These are phyloP conservation scores for Eudemis profundana DNA, from an alignment of 2,888 invertebrate species.

Conservation along the genomic window DNA sequence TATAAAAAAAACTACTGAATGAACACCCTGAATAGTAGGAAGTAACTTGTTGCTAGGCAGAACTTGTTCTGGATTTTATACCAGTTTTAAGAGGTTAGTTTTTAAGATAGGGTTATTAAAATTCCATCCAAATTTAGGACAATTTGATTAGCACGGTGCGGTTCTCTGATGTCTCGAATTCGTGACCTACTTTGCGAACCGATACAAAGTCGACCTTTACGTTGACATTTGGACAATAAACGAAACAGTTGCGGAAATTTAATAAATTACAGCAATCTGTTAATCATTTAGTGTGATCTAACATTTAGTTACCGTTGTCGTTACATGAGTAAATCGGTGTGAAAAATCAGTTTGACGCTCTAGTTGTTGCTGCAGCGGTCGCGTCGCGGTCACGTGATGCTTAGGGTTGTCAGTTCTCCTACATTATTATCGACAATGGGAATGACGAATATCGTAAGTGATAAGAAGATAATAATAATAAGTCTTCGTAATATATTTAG, in stretches of 20 bases:
- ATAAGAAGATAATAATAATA: too few species aligned
- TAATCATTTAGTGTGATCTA: constrained; percentile 42
- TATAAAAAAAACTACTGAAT: constrained; percentile 43
- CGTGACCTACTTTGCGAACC: constrained; percentile 30
- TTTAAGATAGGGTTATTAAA: constrained; percentile 12
- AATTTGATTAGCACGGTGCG: constrained; percentile 10
- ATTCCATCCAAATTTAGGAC: constrained; percentile 30
- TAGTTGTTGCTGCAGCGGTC: constrained; percentile 55
- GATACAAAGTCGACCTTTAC: constrained; percentile 30
- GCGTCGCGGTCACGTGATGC: constrained; percentile 53
- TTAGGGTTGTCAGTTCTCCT: constrained; percentile 11
- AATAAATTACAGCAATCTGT: constrained; percentile 40
- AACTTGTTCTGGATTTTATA: constrained; percentile 23
- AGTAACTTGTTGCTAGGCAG: constrained; percentile 35
- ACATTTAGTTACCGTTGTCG: constrained; percentile 43
- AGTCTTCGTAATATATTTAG: too few species aligned
- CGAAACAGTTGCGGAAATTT: constrained; percentile 38
- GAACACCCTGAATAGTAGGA: constrained; percentile 43
- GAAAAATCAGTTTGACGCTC: constrained; percentile 67
- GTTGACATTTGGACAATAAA: constrained; percentile 42
- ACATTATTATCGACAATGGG: neutral
- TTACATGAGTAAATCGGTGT: constrained; percentile 53
- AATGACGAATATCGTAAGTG: too few species aligned
- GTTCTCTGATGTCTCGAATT: constrained; percentile 23
- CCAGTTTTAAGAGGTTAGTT: neutral